phyloP scores from a whole-genome alignment of 2,888 invertebrate species.

The Diachrysia chrysitis region DNA sequence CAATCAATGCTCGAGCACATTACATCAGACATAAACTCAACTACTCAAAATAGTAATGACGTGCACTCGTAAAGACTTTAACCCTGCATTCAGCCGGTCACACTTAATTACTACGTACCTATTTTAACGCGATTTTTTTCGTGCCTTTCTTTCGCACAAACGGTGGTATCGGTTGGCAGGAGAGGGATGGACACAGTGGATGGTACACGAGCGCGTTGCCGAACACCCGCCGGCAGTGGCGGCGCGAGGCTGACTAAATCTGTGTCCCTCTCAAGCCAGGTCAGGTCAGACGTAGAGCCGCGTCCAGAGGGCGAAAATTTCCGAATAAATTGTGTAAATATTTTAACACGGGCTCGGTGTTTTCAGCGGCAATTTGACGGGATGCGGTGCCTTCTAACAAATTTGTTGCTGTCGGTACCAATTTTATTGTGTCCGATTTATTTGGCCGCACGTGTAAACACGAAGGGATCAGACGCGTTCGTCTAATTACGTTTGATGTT shows the following conservation, averaged over 20 bases:
- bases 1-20: constrained; percentile 22
- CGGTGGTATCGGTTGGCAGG: constrained; percentile 68
- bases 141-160: constrained; percentile 71
- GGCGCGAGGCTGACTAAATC: constrained; percentile 87
- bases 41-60: constrained; percentile 54
- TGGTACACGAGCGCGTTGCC: constrained; percentile 59
- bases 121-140: constrained; percentile 58
- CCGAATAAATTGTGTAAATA: constrained; percentile 69
- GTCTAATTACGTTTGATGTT: constrained; percentile 56
- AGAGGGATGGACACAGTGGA: constrained; percentile 69
- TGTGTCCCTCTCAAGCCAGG: constrained; percentile 83
- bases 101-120: constrained; percentile 65
- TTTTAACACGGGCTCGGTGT: constrained; percentile 63
- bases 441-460: constrained; percentile 58
- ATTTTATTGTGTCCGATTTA: constrained; percentile 64
- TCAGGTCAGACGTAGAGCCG: constrained; percentile 81
- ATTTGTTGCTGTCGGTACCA: constrained; percentile 64
- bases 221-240: constrained; percentile 79
- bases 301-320: constrained; percentile 67
- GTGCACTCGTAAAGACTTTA: constrained; percentile 64
- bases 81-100: constrained; percentile 66
- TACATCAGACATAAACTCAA: constrained; percentile 26
- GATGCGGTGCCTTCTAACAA: constrained; percentile 60
- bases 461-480: constrained; percentile 45
- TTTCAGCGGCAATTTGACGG: constrained; percentile 66